Percentiles rank a stretch among this genome's conserved stretches.
Conservation (phyloP, 2,113 vertebrate species). For the Cathartes aura region DNA sequence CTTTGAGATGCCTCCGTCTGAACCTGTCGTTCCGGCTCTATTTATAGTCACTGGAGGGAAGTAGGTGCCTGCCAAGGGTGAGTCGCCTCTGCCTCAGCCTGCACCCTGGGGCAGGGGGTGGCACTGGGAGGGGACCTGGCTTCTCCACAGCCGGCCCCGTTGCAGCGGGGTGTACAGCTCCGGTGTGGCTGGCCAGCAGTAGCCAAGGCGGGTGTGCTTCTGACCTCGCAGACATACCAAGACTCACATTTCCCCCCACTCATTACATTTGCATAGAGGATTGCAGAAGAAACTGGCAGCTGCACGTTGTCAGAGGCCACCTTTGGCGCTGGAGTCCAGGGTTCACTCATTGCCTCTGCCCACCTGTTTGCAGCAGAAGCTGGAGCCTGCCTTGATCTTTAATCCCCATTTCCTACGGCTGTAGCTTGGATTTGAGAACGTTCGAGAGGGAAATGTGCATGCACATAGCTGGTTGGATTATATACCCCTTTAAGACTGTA, state of each 20-base stretch:
- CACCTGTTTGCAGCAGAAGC: not conserved
- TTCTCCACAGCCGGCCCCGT: fast-evolving
- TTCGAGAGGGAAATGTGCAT: not conserved
- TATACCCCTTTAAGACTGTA: not conserved
- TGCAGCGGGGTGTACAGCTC: fast-evolving
- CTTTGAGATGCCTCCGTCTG: not conserved
- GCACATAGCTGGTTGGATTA: not conserved
- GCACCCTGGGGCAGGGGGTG: fast-evolving
- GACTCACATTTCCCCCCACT: fast-evolving
- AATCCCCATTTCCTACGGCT: not conserved
- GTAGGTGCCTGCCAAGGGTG: not conserved
- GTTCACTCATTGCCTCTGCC: not conserved
- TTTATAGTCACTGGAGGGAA: not conserved
- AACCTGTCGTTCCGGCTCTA: not conserved
- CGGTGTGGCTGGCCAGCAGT: fast-evolving
- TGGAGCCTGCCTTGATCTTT: not conserved
- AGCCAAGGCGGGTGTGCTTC: not conserved
- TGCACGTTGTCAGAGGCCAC: too few species aligned
- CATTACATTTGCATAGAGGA: fast-evolving
- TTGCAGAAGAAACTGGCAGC: not conserved
- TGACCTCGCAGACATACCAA: fast-evolving
- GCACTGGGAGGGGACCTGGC: too few species aligned
- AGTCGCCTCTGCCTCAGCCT: fast-evolving
- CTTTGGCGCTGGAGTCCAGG: fast-evolving
- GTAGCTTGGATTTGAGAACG: not conserved